Base-by-base conservation (phyloP, 2,888 invertebrate genomes). In the Lasioglossum vierecki region DNA sequence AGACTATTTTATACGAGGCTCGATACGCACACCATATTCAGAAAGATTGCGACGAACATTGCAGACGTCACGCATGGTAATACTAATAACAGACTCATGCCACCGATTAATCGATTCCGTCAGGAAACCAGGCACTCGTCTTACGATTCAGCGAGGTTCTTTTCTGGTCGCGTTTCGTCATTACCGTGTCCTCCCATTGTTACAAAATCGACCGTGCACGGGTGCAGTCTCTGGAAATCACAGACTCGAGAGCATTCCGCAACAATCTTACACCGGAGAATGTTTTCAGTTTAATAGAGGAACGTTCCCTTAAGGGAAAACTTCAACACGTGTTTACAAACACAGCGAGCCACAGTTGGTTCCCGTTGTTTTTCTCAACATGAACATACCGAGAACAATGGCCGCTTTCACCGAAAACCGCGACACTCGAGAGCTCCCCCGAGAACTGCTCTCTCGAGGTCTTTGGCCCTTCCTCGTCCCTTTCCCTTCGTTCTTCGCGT, bases 391-490 rank as follows among this genome's bases (percentile, higher is more conserved):
- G 46, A 68, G 76, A 83, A 88, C 88, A 89, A 90, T 86, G 87
- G 68, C 76, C 70, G 88, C 88, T 88, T 90, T 90, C 90, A 90
- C 85, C 80, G 71, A 90, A 90, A 90, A 89, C 87, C 68, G 26
- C 76, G 79, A 74, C 83, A 70, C 76, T 57, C 83, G 41, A 71
- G 41, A 71, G 41, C 66, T 35, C 35, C 35, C 35, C 6, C 30
- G 18, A 72, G 79, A 35, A 70, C 63, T 30, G 73, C 11, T 13
- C 60, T 49, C 63, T 44, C 80, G 81, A 80, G 88, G 87, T 86
- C 88, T 90, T 90, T 88, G 87, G 79, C 85, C 80, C 80, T 68
- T 63, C 66, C 49, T 72, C 30, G 74, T 76, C 75, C 57, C 79
- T 71, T 39, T 11, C 74, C 72, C 68, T 82, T 39, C 46, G 49